Base-by-base conservation (phyloP, 1,140 invertebrate genomes). In the Brachionus plicatilis region DNA sequence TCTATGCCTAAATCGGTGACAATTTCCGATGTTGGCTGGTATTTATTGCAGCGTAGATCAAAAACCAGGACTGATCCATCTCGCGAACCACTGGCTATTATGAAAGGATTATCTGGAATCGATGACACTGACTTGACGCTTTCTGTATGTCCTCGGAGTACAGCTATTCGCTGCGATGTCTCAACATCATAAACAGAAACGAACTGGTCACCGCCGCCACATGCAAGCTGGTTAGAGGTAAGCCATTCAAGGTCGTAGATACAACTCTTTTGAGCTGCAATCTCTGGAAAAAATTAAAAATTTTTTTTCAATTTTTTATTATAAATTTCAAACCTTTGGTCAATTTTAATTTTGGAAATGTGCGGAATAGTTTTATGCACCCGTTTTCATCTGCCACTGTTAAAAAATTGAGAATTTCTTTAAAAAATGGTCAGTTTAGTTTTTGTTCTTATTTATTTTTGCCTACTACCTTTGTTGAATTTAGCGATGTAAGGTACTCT, bases 181-280 rank as follows among this genome's bases (percentile, higher is more conserved):
- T 43, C 17, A 24, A 82, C 60, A 37, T 82, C 79, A 20, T 65
- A 82, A 11, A 82, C 53, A 33, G 53, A 65, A 12, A 82, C 65
- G 20, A 65, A 68, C 65, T 82, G 79, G 24, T 68, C 65, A 43
- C 79, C 79, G 3, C 79, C 79, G 14, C 79, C 53, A 68, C 79
- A 82, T 41, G 79, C 79, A 9, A 82, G 6, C 24, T 82, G 79
- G 45, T 47, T 82, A 6, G 79, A 82, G 33, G 6, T 41, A 3
- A 82, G 45, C 79, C 79, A 82, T 60, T 82, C 79, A 27, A 82
- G 24, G 29, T 82, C 79, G 14, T 82, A 82, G 14, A 82, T 82
- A 20, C 79, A 82, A 14, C 79, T 82, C 45, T 82, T 82, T 33
- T 82, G 79, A 20, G 79, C 79, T 3, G 53, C 1, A 65, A 82